Percentiles rank a stretch among this genome's conserved stretches.
Conservation (phyloP, 2,113 vertebrate genomes). For the Corythoichthys intestinalis region DNA sequence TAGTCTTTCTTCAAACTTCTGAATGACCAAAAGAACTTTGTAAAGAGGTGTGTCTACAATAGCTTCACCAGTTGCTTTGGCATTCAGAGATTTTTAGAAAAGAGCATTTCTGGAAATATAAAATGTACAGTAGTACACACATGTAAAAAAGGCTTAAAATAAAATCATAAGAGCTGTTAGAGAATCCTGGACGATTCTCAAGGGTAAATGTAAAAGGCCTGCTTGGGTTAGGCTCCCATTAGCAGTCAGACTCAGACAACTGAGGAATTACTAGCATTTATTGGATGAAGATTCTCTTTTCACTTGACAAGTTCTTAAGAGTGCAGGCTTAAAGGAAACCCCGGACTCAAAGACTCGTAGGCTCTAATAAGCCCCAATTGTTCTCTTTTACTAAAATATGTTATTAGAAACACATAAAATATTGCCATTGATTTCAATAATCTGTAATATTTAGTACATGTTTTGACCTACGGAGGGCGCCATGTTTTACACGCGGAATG, state of each 20-base stretch:
- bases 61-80: background rate
- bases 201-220: constrained; percentile 27
- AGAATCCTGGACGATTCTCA: constrained; percentile 3
- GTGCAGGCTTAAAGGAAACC: too few relatives aligned
- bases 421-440: too few relatives aligned
- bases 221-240: constrained; percentile 39
- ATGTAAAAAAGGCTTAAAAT: background rate
- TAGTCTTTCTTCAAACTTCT: background rate
- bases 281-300: constrained; percentile 61
- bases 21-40: background rate
- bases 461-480: too few relatives aligned
- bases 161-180: background rate
- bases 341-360: too few relatives aligned
- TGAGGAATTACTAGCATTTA: constrained; percentile 66
- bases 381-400: too few relatives aligned
- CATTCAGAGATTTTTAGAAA: background rate
- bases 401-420: too few relatives aligned
- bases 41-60: background rate
- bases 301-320: constrained; percentile 39
- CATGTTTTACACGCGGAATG: too few relatives aligned
- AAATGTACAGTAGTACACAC: background rate
- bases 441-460: too few relatives aligned
- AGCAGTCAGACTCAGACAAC: constrained; percentile 53
- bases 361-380: too few relatives aligned
- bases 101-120: background rate